Evolutionary conservation across 2,888 invertebrate species (phyloP), one percentile per base, ranked within the genome.

Genomic region (Invenusta paracnida): DNA sequence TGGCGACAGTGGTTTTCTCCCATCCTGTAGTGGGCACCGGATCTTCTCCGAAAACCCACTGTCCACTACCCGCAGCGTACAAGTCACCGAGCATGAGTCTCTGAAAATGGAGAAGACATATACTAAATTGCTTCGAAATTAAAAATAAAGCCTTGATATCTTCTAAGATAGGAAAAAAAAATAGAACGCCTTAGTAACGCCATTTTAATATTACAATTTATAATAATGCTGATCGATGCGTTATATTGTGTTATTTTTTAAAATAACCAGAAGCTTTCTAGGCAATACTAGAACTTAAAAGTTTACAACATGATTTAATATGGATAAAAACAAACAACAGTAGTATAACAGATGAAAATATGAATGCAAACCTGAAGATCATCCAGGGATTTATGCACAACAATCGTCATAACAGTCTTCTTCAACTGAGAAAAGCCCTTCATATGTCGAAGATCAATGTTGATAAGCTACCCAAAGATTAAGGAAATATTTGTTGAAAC

Each of bases 21-120:
- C 84, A 84, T n/a, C 84, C 67, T 25, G 67, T 84, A 23, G 84
- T 84, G 2, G 84, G 84, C 28, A 84, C 84, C 27, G 84, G 73
- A 67, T 84, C 84, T 28, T 67, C 1, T 2, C 84, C 84, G 28
- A 84, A 84, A 2, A 84, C 84, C 84, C 84, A 84, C 27, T 84
- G 67, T 2, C 84, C 84, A 67, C 48, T 30, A 0, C 84, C 84
- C 0, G 73, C n/a, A 0, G 84, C 67, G 13, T 67, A 67, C 17
- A 84, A 29, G 28, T 84, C 84, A 1, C 84, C 84, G 5, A 84
- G 67, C 29, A 67, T 67, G 28, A 84, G 67, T 67, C 29, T 81
- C 30, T 84, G 27, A 2, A 82, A 13, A 28, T 25, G 29, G 25
- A 30, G 1, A 1, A 82, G 82, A 2, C 29, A 82, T 1, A 1